Percentiles rank a stretch among this genome's conserved stretches.
These are phyloP conservation scores for Saguinus midas DNA, from an alignment of 2,113 vertebrate species.

Conservation along the genomic window DNA sequence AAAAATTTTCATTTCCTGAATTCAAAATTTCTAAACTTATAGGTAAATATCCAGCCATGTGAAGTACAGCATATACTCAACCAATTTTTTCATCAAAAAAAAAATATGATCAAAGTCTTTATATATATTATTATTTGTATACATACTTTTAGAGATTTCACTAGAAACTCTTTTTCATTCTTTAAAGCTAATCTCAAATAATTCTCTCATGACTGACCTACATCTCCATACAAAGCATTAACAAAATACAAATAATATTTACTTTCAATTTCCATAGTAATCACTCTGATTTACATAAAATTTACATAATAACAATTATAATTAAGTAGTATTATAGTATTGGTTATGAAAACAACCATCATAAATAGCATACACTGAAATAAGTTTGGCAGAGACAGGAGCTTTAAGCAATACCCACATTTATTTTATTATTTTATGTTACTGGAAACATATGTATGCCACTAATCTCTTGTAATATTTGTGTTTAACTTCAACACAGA, in stretches of 20 bases:
- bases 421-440: conserved; percentile 54
- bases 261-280: conserved; percentile 72
- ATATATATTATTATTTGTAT: not conserved
- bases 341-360: conserved; percentile 47
- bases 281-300: conserved; percentile 58
- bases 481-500: not conserved
- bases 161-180: not conserved
- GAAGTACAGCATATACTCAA: not conserved
- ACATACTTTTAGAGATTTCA: not conserved
- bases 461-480: conserved; percentile 17
- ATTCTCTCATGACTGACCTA: conserved; percentile 53
- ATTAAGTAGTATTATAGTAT: conserved; percentile 66
- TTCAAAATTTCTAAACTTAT: not conserved
- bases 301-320: conserved; percentile 74
- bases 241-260: conserved; percentile 63
- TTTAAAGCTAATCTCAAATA: conserved; percentile 61
- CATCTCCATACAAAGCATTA: conserved; percentile 52
- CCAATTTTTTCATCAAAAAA: not conserved
- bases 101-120: not conserved
- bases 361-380: not conserved
- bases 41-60: not conserved
- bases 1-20: not conserved
- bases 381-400: not conserved
- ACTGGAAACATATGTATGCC: not conserved
- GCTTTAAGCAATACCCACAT: conserved; percentile 12